These are phyloP conservation scores for Tetropium fuscum DNA, from an alignment of 2,888 invertebrate species.

Conservation along the genomic window DNA sequence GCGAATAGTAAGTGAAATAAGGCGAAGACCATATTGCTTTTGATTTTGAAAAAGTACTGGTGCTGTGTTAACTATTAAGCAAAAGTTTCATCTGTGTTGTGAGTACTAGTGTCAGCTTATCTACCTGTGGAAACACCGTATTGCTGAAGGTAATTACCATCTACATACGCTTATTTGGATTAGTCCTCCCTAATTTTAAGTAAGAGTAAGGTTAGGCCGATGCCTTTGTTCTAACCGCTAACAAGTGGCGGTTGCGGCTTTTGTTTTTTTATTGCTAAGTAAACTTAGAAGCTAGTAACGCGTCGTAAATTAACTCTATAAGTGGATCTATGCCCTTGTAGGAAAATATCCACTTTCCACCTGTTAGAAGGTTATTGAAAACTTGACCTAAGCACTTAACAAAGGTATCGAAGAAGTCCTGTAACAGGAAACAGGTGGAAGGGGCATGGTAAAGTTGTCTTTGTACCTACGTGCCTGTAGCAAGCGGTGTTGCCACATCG, in stretches of 20 bases:
- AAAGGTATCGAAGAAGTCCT: constrained; percentile 2
- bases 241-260: constrained; percentile 1
- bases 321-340: no score
- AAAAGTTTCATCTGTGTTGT: constrained; percentile 16
- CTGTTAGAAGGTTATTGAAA: no score
- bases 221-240: constrained; percentile 9
- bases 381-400: no score
- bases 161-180: constrained; percentile 6
- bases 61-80: constrained; percentile 14
- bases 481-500: constrained; percentile 6
- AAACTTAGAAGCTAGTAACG: background rate
- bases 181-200: background rate
- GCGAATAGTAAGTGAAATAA: constrained; percentile 28
- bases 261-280: constrained; percentile 1
- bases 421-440: constrained; percentile 25
- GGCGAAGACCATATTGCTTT: constrained; percentile 8
- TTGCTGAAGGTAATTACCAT: constrained; percentile 23
- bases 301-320: background rate
- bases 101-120: background rate
- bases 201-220: background rate
- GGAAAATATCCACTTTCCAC: no score
- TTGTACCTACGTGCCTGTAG: background rate
- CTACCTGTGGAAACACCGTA: constrained; percentile 8
- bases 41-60: background rate
- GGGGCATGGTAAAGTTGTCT: constrained; percentile 13